These are phyloP conservation scores for Thymelicus lineola DNA, from an alignment of 2,888 invertebrate genomes.

Conservation along the genomic window DNA sequence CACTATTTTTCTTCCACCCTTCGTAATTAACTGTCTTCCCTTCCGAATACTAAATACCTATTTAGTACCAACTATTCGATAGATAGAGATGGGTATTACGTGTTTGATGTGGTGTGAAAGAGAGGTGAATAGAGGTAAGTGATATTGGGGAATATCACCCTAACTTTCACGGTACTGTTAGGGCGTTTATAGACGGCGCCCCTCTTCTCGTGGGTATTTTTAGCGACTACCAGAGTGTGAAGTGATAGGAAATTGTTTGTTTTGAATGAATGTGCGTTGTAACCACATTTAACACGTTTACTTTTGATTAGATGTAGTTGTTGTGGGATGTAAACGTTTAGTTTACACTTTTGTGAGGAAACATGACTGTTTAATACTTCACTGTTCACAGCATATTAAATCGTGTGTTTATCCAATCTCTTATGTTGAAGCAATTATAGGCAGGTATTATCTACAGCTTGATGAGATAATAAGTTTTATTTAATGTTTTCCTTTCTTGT, in stretches of 20 bases:
- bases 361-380: no score
- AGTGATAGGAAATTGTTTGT: constrained; percentile 70
- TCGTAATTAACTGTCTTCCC: constrained; percentile 81
- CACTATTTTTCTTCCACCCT: constrained; percentile 76
- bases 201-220: constrained; percentile 60
- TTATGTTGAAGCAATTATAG: no score
- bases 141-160: constrained; percentile 59
- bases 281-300: constrained; percentile 21
- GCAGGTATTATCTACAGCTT: no score
- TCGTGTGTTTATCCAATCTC: no score
- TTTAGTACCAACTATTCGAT: constrained; percentile 75
- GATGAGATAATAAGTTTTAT: no score
- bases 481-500: no score
- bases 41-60: constrained; percentile 84
- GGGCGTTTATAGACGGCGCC: constrained; percentile 62
- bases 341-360: no score
- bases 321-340: not conserved
- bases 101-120: constrained; percentile 50
- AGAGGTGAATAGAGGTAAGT: constrained; percentile 56
- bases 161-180: constrained; percentile 60
- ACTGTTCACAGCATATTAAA: no score
- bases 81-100: constrained; percentile 52
- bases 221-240: constrained; percentile 66
- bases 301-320: constrained; percentile 42
- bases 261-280: constrained; percentile 45